phyloP scores from a whole-genome alignment of 1,140 invertebrate species.

The Calephelis nemesis region DNA sequence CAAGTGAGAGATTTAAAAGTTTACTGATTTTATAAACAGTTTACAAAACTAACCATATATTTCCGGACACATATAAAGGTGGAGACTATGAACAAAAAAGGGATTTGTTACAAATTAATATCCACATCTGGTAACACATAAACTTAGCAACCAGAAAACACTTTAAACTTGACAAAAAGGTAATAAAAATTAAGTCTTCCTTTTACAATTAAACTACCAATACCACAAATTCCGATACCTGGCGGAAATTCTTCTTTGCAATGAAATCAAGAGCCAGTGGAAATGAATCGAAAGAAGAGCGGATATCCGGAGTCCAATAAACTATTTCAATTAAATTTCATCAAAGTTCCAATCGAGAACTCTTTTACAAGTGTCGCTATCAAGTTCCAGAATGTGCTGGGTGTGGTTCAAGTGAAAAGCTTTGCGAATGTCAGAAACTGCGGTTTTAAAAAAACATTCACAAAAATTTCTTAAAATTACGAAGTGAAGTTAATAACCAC shows the following conservation, averaged over 20 bases:
- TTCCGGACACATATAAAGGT: no score
- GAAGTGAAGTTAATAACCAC: neutral
- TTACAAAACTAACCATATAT: no score
- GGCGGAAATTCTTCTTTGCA: slow-evolving; percentile 5
- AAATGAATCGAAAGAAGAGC: slow-evolving; percentile 18
- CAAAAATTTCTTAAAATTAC: neutral
- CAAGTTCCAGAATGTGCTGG: slow-evolving; percentile 29
- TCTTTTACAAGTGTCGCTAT: slow-evolving; percentile 41
- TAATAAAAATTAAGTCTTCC: no score
- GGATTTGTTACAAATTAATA: no score
- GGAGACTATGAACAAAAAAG: no score
- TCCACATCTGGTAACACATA: no score
- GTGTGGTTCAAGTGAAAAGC: neutral
- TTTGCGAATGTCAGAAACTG: neutral
- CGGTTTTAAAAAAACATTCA: neutral
- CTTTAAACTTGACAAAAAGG: no score
- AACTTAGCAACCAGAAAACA: no score
- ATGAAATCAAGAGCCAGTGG: slow-evolving; percentile 7
- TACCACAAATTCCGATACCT: neutral
- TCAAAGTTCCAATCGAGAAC: slow-evolving; percentile 32
- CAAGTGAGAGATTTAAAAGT: no score
- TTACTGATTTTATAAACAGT: no score
- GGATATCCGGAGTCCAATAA: slow-evolving; percentile 33
- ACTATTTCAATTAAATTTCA: slow-evolving; percentile 47
- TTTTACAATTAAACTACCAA: no score